phyloP scores from a whole-genome alignment of 1,140 invertebrate genomes.

The Drosophila asahinai region DNA sequence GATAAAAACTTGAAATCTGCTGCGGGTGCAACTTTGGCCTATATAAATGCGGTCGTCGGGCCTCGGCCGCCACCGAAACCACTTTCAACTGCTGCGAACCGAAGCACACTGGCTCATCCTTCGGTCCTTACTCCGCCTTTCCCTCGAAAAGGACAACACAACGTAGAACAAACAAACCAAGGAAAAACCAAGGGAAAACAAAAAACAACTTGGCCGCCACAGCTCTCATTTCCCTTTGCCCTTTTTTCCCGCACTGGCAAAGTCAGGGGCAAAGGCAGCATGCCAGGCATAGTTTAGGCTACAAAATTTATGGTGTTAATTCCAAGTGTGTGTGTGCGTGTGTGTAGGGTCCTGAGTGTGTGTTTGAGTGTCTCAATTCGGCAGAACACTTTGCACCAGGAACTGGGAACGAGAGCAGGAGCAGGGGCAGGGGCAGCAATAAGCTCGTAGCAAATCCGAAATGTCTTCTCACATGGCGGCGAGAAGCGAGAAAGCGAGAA shows the following conservation, averaged over 20 bases:
- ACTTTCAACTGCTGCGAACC: conserved; percentile 59
- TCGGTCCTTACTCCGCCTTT: conserved; percentile 2
- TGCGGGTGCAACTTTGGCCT: conserved; percentile 73
- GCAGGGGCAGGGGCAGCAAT: conserved; percentile 38
- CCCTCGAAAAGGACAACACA: conserved; percentile 22
- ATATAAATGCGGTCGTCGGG: conserved; percentile 56
- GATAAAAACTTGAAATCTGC: conserved; percentile 78
- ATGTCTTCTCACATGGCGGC: conserved; percentile 44
- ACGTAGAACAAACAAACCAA: conserved; percentile 30
- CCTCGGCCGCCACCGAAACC: conserved; percentile 36
- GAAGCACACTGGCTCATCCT: conserved; percentile 60
- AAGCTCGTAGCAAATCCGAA: conserved; percentile 46
- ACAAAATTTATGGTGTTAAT: conserved; percentile 82
- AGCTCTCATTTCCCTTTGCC: conserved; percentile 13
- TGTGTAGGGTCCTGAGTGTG: conserved; percentile 21
- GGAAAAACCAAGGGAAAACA: conserved; percentile 13
- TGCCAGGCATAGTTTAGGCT: conserved; percentile 71
- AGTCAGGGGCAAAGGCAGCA: conserved; percentile 44
- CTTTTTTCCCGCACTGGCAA: background rate
- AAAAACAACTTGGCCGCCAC: conserved; percentile 37
- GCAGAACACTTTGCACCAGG: conserved; percentile 55
- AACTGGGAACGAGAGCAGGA: background rate
- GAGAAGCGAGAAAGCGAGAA: conserved; percentile 8
- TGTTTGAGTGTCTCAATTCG: conserved; percentile 58
- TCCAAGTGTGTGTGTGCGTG: conserved; percentile 44